A percentile compares a stretch with the other conserved stretches of the same genome.
These are phyloP conservation scores for Drosophila neutralis DNA, from an alignment of 2,888 invertebrate species.

Conservation along the genomic window DNA sequence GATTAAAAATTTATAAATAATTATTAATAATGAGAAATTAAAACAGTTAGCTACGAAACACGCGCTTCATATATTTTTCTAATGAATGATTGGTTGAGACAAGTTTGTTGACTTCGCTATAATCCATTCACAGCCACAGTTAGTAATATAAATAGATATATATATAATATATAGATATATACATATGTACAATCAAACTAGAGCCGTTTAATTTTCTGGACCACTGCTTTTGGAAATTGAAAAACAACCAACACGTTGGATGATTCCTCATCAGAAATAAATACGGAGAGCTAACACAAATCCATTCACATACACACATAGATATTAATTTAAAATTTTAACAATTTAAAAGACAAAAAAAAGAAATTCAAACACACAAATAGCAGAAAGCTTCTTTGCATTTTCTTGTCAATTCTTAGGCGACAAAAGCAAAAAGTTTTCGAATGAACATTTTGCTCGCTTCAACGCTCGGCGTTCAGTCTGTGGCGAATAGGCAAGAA, in stretches of 20 bases:
- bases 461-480: slow-evolving; percentile 58
- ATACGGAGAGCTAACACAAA: slow-evolving; percentile 20
- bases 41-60: neutral
- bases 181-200: neutral
- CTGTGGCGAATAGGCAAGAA: slow-evolving; percentile 55
- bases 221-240: slow-evolving; percentile 38
- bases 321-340: slow-evolving; percentile 28
- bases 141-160: neutral
- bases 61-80: slow-evolving; percentile 21
- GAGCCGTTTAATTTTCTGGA: slow-evolving; percentile 12
- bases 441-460: slow-evolving; percentile 40
- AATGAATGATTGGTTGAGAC: slow-evolving; percentile 53
- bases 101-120: slow-evolving; percentile 50
- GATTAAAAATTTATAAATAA: neutral
- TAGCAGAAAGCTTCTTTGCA: slow-evolving; percentile 44
- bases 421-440: slow-evolving; percentile 50
- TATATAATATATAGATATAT: neutral
- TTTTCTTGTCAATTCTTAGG: slow-evolving; percentile 24
- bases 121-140: slow-evolving; percentile 13
- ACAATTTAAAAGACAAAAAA: slow-evolving; percentile 34
- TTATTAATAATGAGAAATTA: too few species aligned
- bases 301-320: slow-evolving; percentile 16
- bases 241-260: slow-evolving; percentile 30
- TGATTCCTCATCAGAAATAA: slow-evolving; percentile 50
- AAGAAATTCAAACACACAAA: slow-evolving; percentile 34